phyloP scores from a whole-genome alignment of 2,797 vertebrate genomes.

The Rhinophrynus dorsalis region DNA sequence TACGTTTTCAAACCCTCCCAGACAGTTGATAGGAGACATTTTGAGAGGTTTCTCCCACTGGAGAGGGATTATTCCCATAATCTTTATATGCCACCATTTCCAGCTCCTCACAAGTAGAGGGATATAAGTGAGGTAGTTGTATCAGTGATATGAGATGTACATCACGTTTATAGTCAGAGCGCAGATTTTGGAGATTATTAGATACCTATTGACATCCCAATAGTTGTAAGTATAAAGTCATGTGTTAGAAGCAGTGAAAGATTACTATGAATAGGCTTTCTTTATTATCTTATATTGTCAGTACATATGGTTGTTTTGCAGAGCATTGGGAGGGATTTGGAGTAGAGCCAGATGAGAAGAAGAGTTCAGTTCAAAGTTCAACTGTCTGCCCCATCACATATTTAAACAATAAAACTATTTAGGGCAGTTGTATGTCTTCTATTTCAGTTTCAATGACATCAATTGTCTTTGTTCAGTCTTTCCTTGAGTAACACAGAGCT shows the following conservation, averaged over 20 bases:
- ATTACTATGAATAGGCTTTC: conserved; percentile 49
- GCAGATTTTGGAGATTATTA: not conserved
- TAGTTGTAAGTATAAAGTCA: conserved; percentile 53
- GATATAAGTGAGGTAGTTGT: too few species aligned
- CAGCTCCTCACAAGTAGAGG: too few species aligned
- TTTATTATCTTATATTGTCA: conserved; percentile 54
- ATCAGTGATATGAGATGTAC: too few species aligned
- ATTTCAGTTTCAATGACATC: conserved; percentile 67
- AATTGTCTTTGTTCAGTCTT: conserved; percentile 78
- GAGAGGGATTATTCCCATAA: too few species aligned
- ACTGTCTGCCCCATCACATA: conserved; percentile 69
- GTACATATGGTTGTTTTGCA: conserved; percentile 62
- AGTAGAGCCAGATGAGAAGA: conserved; percentile 51
- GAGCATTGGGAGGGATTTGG: conserved; percentile 49
- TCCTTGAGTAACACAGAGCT: conserved; percentile 71
- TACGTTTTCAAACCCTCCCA: too few species aligned
- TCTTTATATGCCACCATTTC: too few species aligned
- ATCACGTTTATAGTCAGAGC: not conserved
- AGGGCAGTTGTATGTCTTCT: conserved; percentile 67
- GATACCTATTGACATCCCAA: not conserved
- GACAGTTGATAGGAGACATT: too few species aligned
- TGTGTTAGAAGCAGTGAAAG: conserved; percentile 35
- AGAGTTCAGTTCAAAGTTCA: conserved; percentile 71
- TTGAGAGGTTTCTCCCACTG: too few species aligned
- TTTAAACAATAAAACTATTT: conserved; percentile 78